These are phyloP conservation scores for Cepaea hortensis DNA, from an alignment of 2,888 invertebrate species.

Conservation along the genomic window DNA sequence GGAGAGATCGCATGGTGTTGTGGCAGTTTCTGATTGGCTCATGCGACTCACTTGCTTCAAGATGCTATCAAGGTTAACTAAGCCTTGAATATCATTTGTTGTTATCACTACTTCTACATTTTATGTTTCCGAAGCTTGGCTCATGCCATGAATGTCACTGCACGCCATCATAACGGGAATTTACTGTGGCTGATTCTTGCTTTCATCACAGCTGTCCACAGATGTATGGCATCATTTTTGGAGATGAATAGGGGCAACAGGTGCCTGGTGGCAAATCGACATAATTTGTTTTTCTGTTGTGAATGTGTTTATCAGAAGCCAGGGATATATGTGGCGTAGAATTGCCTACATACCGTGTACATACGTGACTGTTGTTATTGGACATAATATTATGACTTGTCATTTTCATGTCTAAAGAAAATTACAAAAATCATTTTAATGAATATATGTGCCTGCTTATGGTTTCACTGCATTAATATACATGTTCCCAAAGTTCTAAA, in stretches of 20 bases:
- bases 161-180: not conserved
- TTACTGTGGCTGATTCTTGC: conserved; percentile 36
- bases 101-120: not conserved
- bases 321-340: conserved; percentile 1
- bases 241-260: not conserved
- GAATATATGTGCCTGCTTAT: conserved; percentile 1
- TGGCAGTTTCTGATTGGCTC: no score
- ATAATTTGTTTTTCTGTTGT: not conserved
- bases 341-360: conserved; percentile 22
- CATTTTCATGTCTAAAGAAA: no score
- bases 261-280: not conserved
- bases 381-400: conserved; percentile 35
- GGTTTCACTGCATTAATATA: not conserved
- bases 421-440: not conserved
- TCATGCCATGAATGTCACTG: not conserved
- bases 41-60: no score
- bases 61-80: not conserved
- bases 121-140: not conserved
- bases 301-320: conserved; percentile 8
- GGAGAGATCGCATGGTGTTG: no score
- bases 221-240: not conserved
- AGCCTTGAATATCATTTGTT: not conserved
- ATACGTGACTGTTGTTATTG: not conserved
- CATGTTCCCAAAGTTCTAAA: no score
- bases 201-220: not conserved